Conservation (phyloP, 1,140 invertebrate species). For the Drosophila bocqueti region DNA sequence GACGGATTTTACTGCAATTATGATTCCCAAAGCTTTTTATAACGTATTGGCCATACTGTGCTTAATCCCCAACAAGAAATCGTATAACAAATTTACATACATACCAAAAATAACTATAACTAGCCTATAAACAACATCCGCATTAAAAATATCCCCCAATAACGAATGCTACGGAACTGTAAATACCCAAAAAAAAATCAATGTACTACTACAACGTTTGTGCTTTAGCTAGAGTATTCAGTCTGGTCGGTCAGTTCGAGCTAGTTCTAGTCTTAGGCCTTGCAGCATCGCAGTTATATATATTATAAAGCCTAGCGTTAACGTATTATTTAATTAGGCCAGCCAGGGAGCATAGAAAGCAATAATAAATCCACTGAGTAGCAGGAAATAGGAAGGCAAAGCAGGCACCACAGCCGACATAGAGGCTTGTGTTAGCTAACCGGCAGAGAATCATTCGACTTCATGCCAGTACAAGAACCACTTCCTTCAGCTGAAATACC, state of each 20-base stretch:
- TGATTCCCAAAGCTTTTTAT: slow-evolving; percentile 52
- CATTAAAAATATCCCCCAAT: slow-evolving; percentile 41
- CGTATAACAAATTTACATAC: slow-evolving; percentile 17
- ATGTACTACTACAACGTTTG: slow-evolving; percentile 52
- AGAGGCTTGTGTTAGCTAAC: neutral
- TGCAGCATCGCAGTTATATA: slow-evolving; percentile 25
- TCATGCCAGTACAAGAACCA: slow-evolving; percentile 79
- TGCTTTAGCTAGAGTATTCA: slow-evolving; percentile 50
- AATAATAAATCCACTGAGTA: slow-evolving; percentile 54
- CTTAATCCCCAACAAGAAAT: slow-evolving; percentile 34
- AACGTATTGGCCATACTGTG: slow-evolving; percentile 59
- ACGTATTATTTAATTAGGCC: slow-evolving; percentile 55
- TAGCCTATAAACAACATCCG: slow-evolving; percentile 12
- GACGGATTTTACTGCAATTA: slow-evolving; percentile 51
- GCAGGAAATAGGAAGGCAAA: slow-evolving; percentile 24
- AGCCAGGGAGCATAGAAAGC: slow-evolving; percentile 65
- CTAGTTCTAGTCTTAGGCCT: slow-evolving; percentile 52
- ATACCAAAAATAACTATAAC: slow-evolving; percentile 16
- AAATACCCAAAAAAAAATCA: slow-evolving; percentile 58
- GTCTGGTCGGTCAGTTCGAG: slow-evolving; percentile 33
- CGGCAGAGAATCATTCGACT: slow-evolving; percentile 73
- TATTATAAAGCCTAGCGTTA: slow-evolving; percentile 34
- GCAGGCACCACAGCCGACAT: slow-evolving; percentile 23
- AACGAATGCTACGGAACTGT: slow-evolving; percentile 63
- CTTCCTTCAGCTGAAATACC: slow-evolving; percentile 47